These are phyloP conservation scores for Plebejus melissa DNA, from an alignment of 2,888 invertebrate species.

Conservation along the genomic window DNA sequence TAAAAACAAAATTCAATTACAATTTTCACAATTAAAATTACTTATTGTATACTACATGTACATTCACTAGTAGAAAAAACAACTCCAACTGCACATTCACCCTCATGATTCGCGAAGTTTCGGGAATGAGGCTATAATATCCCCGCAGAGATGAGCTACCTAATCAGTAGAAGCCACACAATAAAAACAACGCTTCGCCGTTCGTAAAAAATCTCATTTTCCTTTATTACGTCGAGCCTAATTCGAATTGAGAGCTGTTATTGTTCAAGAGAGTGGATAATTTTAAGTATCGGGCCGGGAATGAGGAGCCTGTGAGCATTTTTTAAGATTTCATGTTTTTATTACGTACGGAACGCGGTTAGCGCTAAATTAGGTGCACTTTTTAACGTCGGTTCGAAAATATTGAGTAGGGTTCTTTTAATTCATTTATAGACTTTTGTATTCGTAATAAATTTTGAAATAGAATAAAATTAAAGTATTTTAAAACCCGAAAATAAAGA, in stretches of 20 bases:
- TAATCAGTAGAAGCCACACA: slow-evolving; percentile 64
- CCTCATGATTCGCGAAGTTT: background rate
- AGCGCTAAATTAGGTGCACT: background rate
- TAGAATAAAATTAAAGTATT: too few species aligned
- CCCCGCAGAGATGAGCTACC: slow-evolving; percentile 66
- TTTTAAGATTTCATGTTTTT: slow-evolving; percentile 28
- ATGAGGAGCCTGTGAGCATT: slow-evolving; percentile 32
- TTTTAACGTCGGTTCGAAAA: background rate
- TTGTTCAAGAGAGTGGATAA: slow-evolving; percentile 74
- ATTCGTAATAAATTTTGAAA: too few species aligned
- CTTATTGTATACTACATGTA: too few species aligned
- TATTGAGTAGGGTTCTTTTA: background rate
- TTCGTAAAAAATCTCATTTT: slow-evolving; percentile 75
- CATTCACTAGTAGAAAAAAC: background rate
- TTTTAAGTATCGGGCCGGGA: slow-evolving; percentile 61
- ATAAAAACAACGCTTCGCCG: slow-evolving; percentile 73
- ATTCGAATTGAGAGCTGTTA: slow-evolving; percentile 79
- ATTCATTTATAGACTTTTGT: too few species aligned
- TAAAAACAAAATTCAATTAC: too few species aligned
- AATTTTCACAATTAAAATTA: too few species aligned
- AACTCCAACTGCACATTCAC: background rate
- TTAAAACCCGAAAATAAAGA: too few species aligned
- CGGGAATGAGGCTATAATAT: slow-evolving; percentile 67
- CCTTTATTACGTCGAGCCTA: slow-evolving; percentile 73
- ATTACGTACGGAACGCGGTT: background rate